phyloP scores from a whole-genome alignment of 2,888 invertebrate species.

The Chymomyza procnemis region DNA sequence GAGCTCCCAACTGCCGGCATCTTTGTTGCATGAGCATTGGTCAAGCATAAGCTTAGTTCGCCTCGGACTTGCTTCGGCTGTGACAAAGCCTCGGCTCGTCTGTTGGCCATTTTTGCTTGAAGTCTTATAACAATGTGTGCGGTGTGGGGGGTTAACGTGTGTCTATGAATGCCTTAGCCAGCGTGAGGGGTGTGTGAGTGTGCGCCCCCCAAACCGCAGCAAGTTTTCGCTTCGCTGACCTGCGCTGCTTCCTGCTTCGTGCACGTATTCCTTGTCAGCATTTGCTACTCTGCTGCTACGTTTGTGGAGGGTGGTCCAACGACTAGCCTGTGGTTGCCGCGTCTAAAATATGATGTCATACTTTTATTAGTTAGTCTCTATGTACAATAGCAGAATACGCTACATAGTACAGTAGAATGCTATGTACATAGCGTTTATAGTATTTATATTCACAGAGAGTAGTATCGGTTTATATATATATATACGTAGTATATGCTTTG shows the following conservation, averaged over 20 bases:
- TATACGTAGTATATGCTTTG: not conserved
- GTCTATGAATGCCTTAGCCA: conserved; percentile 16
- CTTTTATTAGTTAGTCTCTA: conserved; percentile 37
- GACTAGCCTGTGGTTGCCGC: conserved; percentile 34
- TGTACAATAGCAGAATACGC: not conserved
- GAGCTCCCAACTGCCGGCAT: not conserved
- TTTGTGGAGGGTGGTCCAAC: not conserved
- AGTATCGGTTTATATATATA: too few relatives aligned
- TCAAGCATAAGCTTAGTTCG: conserved; percentile 37
- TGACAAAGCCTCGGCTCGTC: not conserved
- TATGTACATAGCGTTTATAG: not conserved
- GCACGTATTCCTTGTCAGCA: not conserved
- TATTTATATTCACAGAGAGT: not conserved
- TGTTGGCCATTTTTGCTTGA: conserved; percentile 63
- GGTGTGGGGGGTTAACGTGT: conserved; percentile 48
- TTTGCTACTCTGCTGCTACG: not conserved
- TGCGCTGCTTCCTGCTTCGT: conserved; percentile 14
- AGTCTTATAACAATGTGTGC: conserved; percentile 72
- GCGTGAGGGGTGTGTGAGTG: not conserved
- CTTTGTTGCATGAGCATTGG: conserved; percentile 39
- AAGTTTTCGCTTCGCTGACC: not conserved
- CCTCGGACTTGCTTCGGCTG: conserved; percentile 18
- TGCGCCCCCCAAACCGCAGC: not conserved
- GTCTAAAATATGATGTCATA: conserved; percentile 73
- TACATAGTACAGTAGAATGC: not conserved